Base-by-base conservation (phyloP, 2,797 vertebrate species). In the Neoniphon sammara region DNA sequence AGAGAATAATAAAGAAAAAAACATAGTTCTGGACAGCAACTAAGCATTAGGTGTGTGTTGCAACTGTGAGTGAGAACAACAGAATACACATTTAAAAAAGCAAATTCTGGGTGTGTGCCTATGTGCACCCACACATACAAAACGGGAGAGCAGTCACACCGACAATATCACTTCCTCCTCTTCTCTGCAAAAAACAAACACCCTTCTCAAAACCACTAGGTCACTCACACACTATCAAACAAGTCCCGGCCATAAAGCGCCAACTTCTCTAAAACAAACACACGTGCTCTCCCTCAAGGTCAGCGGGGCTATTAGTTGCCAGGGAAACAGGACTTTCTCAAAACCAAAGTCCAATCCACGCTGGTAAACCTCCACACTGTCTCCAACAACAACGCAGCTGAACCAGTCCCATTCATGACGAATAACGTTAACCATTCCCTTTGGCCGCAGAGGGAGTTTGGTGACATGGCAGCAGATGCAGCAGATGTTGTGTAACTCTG, bases 261-360 rank as follows among this genome's bases (percentile, higher is more conserved):
- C 73, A 84, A 85, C 77, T 74, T 77, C 65, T 68, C 66, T 61
- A 82, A 89, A 84, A 80, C 82, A 89, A 91, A 87, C 75, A 88
- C 63, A 75, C 56, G 83, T 23, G 70, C 66, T 54, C 67, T 80
- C 64, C 69, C 66, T 83, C 65, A 74, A 86, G 82, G 83, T 87
- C 86, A 69, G 39, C 5, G 8, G 42, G 75, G 78, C 53, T 77
- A 70, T 85, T 82, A 53, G 88, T 91, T 91, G 76, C 86, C 67
- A 80, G 9, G 89, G 85, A 75, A 90, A 91, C 80, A 61, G 70
- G 77, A 60, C 78, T 74, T 80, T 79, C 68, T 75, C 70, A 77
- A 86, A 88, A 81, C 80, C 86, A 90, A 90, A 91, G 88, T 91
- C 89, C 85, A 88, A 34, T 62, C 59, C 27, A 58, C 80, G 68